Percentiles rank a stretch among this genome's conserved stretches.
Evolutionary conservation across 2,113 vertebrate genomes (phyloP).

Genomic region (Furnarius figulus): DNA sequence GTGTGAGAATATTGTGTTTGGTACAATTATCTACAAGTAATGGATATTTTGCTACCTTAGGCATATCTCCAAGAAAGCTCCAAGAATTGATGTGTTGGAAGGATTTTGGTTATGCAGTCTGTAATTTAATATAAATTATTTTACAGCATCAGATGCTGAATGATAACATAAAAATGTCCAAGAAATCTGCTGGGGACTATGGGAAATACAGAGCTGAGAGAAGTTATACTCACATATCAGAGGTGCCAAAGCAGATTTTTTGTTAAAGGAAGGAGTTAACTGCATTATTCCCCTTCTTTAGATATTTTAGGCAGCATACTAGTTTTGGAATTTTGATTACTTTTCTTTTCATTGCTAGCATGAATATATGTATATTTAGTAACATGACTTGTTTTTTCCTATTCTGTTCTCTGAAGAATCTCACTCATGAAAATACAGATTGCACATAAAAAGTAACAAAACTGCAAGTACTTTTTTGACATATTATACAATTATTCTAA

Average conservation of each 20-base stretch:
- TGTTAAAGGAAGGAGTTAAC: neutral
- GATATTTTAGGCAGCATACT: neutral
- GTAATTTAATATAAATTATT: neutral
- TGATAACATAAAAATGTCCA: neutral
- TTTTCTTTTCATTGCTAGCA: neutral
- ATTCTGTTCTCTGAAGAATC: neutral
- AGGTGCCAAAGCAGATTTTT: neutral
- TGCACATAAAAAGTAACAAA: neutral
- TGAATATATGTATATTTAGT: neutral
- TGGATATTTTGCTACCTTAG: neutral
- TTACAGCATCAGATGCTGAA: neutral
- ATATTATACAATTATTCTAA: neutral
- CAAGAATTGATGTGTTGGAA: neutral
- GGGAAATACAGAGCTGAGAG: neutral
- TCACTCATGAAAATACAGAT: neutral
- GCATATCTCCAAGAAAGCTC: neutral
- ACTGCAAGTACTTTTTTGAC: neutral
- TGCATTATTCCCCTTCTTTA: neutral
- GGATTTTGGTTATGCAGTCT: neutral
- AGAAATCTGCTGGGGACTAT: neutral
- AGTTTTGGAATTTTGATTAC: neutral
- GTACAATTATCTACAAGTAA: neutral
- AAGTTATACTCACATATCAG: neutral
- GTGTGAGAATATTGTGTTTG: neutral
- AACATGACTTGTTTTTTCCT: neutral